phyloP scores from a whole-genome alignment of 2,797 vertebrate genomes.

The Hemitrygon akajei region DNA sequence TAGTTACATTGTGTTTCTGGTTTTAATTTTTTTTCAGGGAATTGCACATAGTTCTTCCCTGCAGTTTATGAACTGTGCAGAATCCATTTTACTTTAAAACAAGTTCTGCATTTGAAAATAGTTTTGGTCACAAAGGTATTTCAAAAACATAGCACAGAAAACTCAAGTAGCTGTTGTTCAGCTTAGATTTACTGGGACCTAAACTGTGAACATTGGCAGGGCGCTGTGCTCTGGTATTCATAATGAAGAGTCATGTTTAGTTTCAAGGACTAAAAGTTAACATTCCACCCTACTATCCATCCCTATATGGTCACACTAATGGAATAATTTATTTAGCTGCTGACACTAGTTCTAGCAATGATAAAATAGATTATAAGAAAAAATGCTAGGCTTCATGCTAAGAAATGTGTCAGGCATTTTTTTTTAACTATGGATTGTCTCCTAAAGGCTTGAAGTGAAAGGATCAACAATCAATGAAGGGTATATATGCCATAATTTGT shows the following conservation, averaged over 20 bases:
- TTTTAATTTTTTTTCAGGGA: neutral
- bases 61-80: neutral
- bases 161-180: neutral
- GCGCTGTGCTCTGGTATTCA: neutral
- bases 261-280: neutral
- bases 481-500: neutral
- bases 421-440: neutral
- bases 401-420: neutral
- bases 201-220: neutral
- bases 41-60: neutral
- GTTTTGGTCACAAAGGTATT: neutral
- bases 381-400: neutral
- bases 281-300: neutral
- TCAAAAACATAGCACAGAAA: neutral
- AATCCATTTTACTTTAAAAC: neutral
- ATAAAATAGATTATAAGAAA: neutral
- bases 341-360: neutral
- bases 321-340: neutral
- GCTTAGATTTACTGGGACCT: neutral
- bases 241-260: neutral
- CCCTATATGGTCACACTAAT: neutral
- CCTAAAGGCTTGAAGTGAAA: neutral
- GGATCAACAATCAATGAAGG: neutral
- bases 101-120: neutral
- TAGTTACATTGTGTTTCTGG: neutral